A percentile compares a stretch with the other conserved stretches of the same genome.
These are phyloP conservation scores for Gortyna flavago DNA, from an alignment of 2,888 invertebrate species.

Conservation along the genomic window DNA sequence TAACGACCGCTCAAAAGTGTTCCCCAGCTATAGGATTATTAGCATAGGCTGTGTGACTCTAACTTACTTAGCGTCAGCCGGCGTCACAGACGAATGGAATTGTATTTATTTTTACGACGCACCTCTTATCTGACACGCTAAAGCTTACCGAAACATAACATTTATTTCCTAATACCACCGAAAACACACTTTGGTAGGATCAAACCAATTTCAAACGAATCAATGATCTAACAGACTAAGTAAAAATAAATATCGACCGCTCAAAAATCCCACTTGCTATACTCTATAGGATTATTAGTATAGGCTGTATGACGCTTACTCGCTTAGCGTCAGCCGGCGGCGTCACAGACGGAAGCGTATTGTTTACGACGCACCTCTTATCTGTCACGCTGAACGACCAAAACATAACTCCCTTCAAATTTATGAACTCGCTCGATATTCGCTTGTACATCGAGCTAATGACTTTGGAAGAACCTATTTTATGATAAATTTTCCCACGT, in stretches of 20 bases:
- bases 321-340: slow-evolving; percentile 64
- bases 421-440: slow-evolving; percentile 48
- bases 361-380: slow-evolving; percentile 69
- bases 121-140: too few relatives aligned
- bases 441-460: background rate
- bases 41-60: background rate
- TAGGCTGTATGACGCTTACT: background rate
- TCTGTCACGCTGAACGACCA: slow-evolving; percentile 56
- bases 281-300: background rate
- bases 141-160: too few relatives aligned
- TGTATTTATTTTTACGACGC: background rate
- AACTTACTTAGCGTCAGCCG: background rate
- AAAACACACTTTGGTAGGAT: background rate
- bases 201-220: background rate
- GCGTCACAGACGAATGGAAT: too few relatives aligned
- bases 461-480: background rate
- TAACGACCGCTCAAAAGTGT: background rate
- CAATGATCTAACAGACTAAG: too few relatives aligned
- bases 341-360: slow-evolving; percentile 82
- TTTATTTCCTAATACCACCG: too few relatives aligned
- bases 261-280: background rate
- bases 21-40: background rate
- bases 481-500: background rate
- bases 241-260: background rate
- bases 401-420: slow-evolving; percentile 37